Conservation (phyloP, 2,888 invertebrate species). For the Drepanosiphum platanoidis region DNA sequence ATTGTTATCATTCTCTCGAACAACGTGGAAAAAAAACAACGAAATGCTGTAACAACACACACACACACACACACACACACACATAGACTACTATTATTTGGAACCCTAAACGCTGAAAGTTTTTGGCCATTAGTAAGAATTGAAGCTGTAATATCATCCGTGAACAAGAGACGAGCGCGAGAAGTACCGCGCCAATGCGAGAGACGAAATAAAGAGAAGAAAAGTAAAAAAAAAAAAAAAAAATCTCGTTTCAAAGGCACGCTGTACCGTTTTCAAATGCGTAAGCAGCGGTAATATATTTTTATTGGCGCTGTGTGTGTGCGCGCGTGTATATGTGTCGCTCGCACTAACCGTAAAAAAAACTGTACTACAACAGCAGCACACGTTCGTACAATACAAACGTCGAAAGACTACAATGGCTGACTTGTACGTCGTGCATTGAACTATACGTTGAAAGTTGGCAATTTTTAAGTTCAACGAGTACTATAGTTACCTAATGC, state of each 20-base stretch:
- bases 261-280: not conserved
- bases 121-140: slow-evolving; percentile 41
- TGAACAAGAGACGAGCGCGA: not conserved
- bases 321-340: no score
- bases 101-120: slow-evolving; percentile 33
- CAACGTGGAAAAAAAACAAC: no score
- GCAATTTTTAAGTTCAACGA: no score
- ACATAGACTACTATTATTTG: not conserved
- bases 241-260: slow-evolving; percentile 24
- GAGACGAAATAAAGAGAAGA: not conserved
- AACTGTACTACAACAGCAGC: no score
- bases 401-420: no score
- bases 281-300: not conserved
- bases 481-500: no score
- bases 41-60: slow-evolving; percentile 1
- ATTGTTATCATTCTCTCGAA: no score
- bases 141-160: slow-evolving; percentile 38
- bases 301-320: not conserved
- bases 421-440: no score
- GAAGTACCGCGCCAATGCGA: no score
- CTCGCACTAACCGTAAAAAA: no score
- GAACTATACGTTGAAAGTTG: no score
- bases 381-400: no score
- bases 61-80: not conserved
- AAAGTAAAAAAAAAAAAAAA: not conserved